These are phyloP conservation scores for Drosophila nigricruria DNA, from an alignment of 2,888 invertebrate genomes.

Conservation along the genomic window DNA sequence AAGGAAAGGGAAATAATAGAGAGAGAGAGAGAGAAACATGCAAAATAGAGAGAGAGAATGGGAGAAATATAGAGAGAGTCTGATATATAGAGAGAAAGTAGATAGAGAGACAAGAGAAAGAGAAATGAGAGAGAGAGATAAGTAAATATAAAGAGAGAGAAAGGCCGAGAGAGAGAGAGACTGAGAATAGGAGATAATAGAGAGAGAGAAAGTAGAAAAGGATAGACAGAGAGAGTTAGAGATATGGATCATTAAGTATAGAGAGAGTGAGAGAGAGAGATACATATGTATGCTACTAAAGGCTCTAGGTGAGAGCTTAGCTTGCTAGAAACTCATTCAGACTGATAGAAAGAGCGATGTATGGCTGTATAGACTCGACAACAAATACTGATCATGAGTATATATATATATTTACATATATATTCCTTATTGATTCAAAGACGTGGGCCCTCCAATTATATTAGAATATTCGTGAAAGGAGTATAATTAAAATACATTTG, in stretches of 20 bases:
- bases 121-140: background rate
- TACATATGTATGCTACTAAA: no score
- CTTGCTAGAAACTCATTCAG: no score
- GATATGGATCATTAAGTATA: background rate
- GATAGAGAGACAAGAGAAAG: background rate
- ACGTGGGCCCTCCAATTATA: background rate
- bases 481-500: conserved; percentile 8
- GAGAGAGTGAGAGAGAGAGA: background rate
- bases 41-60: rapidly evolving
- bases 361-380: no score
- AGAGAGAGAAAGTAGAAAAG: no score
- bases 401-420: background rate
- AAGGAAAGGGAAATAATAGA: background rate
- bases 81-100: no score
- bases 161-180: background rate
- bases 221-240: background rate
- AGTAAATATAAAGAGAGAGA: background rate
- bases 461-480: conserved; percentile 1
- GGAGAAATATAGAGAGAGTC: background rate
- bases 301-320: no score
- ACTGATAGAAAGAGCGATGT: no score
- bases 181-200: background rate
- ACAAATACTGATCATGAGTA: background rate
- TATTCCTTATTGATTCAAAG: background rate
- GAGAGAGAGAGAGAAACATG: background rate